A percentile compares a stretch with the other conserved stretches of the same genome.
Evolutionary conservation across 2,113 vertebrate genomes (phyloP).

Genomic region (Paralichthys olivaceus): DNA sequence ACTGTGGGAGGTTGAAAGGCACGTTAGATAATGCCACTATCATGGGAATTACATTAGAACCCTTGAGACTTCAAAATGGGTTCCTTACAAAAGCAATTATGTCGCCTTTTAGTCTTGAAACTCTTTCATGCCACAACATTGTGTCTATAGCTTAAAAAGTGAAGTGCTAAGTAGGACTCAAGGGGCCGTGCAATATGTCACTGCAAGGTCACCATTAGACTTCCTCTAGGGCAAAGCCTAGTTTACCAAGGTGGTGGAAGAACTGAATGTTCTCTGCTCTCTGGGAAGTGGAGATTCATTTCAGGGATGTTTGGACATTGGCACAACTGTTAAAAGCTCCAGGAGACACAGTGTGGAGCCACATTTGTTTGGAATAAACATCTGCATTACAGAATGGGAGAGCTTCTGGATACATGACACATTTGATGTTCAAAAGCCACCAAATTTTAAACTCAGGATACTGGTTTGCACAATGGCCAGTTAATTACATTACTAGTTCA

Average conservation of each 20-base stretch:
- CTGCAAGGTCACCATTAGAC: constrained; percentile 39
- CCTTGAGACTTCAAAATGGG: constrained; percentile 47
- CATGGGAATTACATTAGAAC: constrained; percentile 58
- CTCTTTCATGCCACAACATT: constrained; percentile 47
- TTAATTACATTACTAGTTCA: constrained; percentile 12
- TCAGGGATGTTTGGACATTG: constrained; percentile 27
- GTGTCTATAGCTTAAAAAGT: constrained; percentile 51
- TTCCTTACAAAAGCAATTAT: constrained; percentile 57
- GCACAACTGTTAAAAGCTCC: constrained; percentile 11
- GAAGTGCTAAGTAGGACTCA: constrained; percentile 45
- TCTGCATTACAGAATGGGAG: too few species aligned
- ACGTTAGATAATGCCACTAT: constrained; percentile 62
- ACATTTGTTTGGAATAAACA: constrained; percentile 6
- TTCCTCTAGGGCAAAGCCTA: constrained; percentile 13
- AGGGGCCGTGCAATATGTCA: constrained; percentile 33
- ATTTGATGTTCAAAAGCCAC: too few species aligned
- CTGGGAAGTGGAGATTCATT: constrained; percentile 31
- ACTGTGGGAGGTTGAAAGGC: constrained; percentile 53
- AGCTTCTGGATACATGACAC: too few species aligned
- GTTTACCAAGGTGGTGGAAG: constrained; percentile 16
- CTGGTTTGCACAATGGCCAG: background rate
- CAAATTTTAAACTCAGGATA: too few species aligned
- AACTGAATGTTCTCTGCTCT: constrained; percentile 17
- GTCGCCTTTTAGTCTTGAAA: constrained; percentile 33
- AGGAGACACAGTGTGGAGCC: background rate